Conservation (phyloP, 1,140 invertebrate species). For the Micrasema longulum region DNA sequence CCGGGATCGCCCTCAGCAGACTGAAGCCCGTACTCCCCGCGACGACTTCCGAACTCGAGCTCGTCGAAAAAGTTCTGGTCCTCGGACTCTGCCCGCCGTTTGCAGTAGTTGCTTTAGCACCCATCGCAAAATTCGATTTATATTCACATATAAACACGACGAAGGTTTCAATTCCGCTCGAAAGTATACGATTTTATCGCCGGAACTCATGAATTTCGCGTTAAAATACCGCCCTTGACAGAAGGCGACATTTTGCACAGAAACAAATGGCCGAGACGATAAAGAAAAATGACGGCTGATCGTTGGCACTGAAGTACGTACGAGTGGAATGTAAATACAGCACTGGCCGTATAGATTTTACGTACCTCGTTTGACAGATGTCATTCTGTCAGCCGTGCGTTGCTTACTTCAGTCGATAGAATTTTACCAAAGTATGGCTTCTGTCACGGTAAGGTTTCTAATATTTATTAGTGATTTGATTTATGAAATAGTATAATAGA, state of each 20-base stretch:
- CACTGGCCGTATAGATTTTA: conserved; percentile 45
- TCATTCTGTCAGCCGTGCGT: conserved; percentile 28
- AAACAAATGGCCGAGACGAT: conserved; percentile 49
- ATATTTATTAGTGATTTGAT: conserved; percentile 34
- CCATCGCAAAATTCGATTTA: conserved; percentile 69
- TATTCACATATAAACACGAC: conserved; percentile 43
- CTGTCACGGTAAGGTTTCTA: conserved; percentile 52
- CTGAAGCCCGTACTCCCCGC: conserved; percentile 76
- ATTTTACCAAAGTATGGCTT: conserved; percentile 49
- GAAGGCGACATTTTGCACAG: conserved; percentile 62
- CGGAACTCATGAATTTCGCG: conserved; percentile 60
- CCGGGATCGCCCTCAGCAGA: conserved; percentile 78
- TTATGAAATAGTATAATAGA: conserved; percentile 7
- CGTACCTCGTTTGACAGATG: conserved; percentile 43
- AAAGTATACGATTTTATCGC: conserved; percentile 29
- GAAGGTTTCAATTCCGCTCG: conserved; percentile 54
- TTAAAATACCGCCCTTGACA: conserved; percentile 58
- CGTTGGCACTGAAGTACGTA: conserved; percentile 41
- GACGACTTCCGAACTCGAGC: conserved; percentile 77
- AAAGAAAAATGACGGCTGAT: conserved; percentile 51
- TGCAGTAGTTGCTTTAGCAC: conserved; percentile 85
- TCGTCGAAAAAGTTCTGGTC: conserved; percentile 81
- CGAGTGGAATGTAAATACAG: conserved; percentile 46
- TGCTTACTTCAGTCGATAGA: conserved; percentile 43
- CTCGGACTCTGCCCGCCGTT: conserved; percentile 78